Percentiles rank a stretch among this genome's conserved stretches.
phyloP scores from a whole-genome alignment of 2,797 vertebrate genomes.

The Coregonus sp. region DNA sequence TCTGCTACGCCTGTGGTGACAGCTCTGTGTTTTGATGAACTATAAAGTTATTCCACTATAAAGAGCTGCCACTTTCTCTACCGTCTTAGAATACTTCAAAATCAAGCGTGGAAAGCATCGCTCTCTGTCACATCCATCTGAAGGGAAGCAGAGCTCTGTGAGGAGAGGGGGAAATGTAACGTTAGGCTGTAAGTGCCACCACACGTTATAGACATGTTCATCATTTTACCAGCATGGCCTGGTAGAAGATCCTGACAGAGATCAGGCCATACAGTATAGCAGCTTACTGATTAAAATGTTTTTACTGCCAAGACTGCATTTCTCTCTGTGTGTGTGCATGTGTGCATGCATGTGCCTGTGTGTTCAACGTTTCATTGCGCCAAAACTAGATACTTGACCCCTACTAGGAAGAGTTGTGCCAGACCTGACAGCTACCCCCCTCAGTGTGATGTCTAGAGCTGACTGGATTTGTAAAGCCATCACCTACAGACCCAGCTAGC shows the following conservation, averaged over 20 bases:
- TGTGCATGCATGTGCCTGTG: background rate
- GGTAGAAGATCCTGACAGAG: background rate
- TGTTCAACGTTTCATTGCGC: no score
- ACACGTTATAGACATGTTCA: background rate
- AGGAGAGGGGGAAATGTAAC: background rate
- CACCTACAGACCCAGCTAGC: background rate
- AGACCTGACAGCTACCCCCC: no score
- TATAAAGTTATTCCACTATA: conserved; percentile 9
- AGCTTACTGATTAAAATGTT: background rate
- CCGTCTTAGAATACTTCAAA: conserved; percentile 14
- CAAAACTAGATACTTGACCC: no score
- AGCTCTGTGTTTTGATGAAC: conserved; percentile 9
- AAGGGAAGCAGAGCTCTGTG: background rate
- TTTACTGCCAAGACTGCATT: background rate
- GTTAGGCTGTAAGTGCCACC: background rate
- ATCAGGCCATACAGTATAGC: background rate
- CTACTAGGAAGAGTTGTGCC: no score
- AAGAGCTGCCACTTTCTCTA: conserved; percentile 9
- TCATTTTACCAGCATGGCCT: background rate
- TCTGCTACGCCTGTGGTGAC: background rate
- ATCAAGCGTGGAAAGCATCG: background rate
- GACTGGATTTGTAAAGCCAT: background rate
- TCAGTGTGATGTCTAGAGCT: background rate
- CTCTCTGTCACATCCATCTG: background rate
- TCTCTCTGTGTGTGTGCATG: background rate